Conservation (phyloP, 2,888 invertebrate genomes). For the Blastobasis adustella region DNA sequence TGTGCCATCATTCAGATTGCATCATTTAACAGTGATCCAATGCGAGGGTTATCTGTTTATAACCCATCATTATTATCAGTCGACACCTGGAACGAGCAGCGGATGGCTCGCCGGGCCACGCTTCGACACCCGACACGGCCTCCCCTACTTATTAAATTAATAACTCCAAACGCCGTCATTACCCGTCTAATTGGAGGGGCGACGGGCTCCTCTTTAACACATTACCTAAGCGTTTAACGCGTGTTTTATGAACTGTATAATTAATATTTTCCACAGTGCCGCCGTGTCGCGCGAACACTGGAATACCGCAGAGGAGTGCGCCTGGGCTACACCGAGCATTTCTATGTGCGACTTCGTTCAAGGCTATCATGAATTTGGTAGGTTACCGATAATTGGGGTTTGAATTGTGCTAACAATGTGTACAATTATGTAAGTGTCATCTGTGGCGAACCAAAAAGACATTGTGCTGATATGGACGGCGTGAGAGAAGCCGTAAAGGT, state of each 20-base stretch:
- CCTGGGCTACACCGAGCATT: no score
- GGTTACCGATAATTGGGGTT: no score
- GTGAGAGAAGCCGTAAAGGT: no score
- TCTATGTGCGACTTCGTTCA: no score
- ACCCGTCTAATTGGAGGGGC: conserved; percentile 69
- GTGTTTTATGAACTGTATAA: conserved; percentile 66
- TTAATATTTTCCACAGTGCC: conserved; percentile 41
- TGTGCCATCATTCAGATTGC: not conserved
- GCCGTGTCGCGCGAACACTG: not conserved
- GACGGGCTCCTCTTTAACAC: conserved; percentile 63
- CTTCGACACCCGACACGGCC: conserved; percentile 36
- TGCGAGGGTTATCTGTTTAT: not conserved
- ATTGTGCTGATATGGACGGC: no score
- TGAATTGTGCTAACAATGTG: no score
- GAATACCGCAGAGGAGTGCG: no score
- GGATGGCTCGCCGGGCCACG: conserved; percentile 26
- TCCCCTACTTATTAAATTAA: conserved; percentile 72
- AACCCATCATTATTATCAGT: not conserved
- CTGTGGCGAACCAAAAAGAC: no score
- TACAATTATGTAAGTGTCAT: no score
- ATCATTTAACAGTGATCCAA: not conserved
- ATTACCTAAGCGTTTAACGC: conserved; percentile 64
- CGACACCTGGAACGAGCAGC: not conserved
- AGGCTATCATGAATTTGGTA: no score
- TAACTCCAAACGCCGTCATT: conserved; percentile 69